Base-by-base conservation (phyloP, 1,140 invertebrate species). In the Chionoecetes opilio region DNA sequence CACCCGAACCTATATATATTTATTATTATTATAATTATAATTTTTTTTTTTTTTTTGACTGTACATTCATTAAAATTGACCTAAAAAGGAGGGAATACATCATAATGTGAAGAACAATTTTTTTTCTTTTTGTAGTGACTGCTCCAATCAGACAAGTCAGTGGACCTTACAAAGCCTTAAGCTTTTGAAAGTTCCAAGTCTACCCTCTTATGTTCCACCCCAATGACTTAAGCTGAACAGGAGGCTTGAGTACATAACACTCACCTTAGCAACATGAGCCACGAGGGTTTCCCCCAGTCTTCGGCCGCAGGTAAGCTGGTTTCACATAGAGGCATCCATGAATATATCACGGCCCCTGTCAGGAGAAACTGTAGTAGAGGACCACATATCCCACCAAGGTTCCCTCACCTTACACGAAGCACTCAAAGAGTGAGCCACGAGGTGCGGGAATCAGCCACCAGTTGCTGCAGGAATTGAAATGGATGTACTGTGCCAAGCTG, bases 281-380 rank as follows among this genome's bases (percentile, higher is more conserved):
- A 99, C 98, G 3, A 99, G 97, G 95, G 97, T 97, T n/a, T 97
- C 97, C 0, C 99, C 99, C 91, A 98, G 97, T 3, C 98, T 98
- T 41, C 97, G 97, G 0, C 97, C 97, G 63, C 98, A n/a, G 97
- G 96, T 98, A 97, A 8, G 97, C 96, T 0, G 97, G 97, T 41
- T 98, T 97, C 0, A 99, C 98, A 97, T 98, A 99, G 34, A 99
- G 96, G 97, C 99, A 99, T 99, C 98, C 37, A 99, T 97, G 97
- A 98, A 98, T 95, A 99, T 97, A 0, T 97, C 97, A 96, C 97
- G 98, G 29, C 98, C 98, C n/a, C 96, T 98, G 96, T 98, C 98
- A 99, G 0, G 98, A 98, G 0, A 98, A 98, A 3, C 97, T 97
- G 46, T 97, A 98, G 97, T 98, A 99, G 97, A 98, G 99, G 17